Conservation (phyloP, 1,140 invertebrate species). For the Cydia splendana region DNA sequence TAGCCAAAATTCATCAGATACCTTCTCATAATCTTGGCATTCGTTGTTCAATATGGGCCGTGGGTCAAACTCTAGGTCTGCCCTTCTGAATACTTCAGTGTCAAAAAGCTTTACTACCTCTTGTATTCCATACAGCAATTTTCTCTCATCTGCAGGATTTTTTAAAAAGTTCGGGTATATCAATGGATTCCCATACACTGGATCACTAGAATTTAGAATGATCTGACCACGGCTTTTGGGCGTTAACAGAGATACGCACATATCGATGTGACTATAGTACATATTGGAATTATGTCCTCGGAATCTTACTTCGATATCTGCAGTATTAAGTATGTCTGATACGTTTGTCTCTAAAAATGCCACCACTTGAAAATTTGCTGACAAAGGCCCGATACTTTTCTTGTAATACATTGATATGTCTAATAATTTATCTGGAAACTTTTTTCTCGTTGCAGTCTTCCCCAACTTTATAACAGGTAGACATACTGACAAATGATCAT, state of each 20-base stretch:
- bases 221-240: conserved; percentile 87
- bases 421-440: conserved; percentile 75
- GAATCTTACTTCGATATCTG: conserved; percentile 81
- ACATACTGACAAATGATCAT: conserved; percentile 81
- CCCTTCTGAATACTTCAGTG: conserved; percentile 77
- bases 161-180: conserved; percentile 92
- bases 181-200: conserved; percentile 84
- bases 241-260: conserved; percentile 85
- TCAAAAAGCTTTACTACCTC: conserved; percentile 78
- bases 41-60: conserved; percentile 74
- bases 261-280: conserved; percentile 81
- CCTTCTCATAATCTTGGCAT: conserved; percentile 80
- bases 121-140: conserved; percentile 85
- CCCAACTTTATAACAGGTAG: conserved; percentile 80
- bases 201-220: conserved; percentile 85
- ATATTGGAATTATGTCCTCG: conserved; percentile 81
- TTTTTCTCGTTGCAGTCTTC: conserved; percentile 79
- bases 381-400: conserved; percentile 79
- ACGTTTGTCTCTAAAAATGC: conserved; percentile 82
- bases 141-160: conserved; percentile 85
- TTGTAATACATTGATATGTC: conserved; percentile 79
- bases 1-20: conserved; percentile 86
- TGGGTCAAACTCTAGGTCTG: conserved; percentile 71
- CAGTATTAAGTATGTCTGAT: conserved; percentile 78
- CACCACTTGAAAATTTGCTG: conserved; percentile 82